A percentile compares a stretch with the other conserved stretches of the same genome.
These are phyloP conservation scores for Drosophila pseudoobscura DNA, from an alignment of 1,140 invertebrate species.

Conservation along the genomic window DNA sequence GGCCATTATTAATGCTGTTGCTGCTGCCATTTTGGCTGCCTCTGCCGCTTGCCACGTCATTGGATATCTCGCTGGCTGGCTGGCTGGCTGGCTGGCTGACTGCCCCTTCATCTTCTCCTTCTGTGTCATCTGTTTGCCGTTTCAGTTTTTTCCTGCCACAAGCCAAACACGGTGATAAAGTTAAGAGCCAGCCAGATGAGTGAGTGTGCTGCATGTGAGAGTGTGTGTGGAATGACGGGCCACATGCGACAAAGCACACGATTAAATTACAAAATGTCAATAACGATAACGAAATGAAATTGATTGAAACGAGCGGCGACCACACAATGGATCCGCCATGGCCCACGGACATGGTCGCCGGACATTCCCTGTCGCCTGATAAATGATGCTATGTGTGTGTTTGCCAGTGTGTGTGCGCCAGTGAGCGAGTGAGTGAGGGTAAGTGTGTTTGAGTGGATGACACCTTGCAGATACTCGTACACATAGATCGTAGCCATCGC, in stretches of 20 bases:
- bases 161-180: conserved; percentile 73
- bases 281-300: conserved; percentile 79
- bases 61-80: conserved; percentile 18
- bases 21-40: conserved; percentile 24
- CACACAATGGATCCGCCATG: conserved; percentile 46
- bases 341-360: conserved; percentile 14
- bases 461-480: conserved; percentile 49
- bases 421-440: conserved; percentile 13
- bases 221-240: conserved; percentile 44
- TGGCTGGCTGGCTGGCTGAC: not conserved
- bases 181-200: conserved; percentile 60
- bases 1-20: conserved; percentile 31
- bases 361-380: conserved; percentile 51
- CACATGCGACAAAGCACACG: conserved; percentile 72
- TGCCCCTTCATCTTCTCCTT: conserved; percentile 41
- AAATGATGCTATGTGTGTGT: conserved; percentile 57
- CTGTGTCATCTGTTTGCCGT: conserved; percentile 36
- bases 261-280: conserved; percentile 78
- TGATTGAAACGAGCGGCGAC: conserved; percentile 76
- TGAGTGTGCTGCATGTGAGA: conserved; percentile 10
- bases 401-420: conserved; percentile 15
- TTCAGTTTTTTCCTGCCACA: conserved; percentile 30
- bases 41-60: conserved; percentile 39
- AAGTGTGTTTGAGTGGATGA: conserved; percentile 47
- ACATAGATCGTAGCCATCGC: conserved; percentile 36